Conservation (phyloP, 2,113 vertebrate genomes). For the Burhinus bistriatus region DNA sequence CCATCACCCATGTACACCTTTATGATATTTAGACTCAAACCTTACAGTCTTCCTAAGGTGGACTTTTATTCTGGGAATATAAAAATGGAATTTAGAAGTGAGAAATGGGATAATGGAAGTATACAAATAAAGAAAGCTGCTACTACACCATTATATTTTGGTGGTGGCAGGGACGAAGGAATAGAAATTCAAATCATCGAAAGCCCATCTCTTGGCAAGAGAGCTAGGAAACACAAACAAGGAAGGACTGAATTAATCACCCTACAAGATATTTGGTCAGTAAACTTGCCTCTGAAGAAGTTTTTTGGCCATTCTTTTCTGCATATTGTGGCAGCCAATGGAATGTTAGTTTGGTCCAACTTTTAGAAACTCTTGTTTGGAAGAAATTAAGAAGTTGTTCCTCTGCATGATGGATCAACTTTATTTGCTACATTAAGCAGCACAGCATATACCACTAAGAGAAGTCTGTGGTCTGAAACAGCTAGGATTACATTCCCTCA, state of each 20-base stretch:
- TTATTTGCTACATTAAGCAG: not conserved
- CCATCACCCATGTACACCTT: not conserved
- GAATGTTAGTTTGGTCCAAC: not conserved
- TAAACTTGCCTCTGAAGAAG: not conserved
- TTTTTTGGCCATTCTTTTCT: not conserved
- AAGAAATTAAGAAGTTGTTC: not conserved
- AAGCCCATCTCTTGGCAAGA: not conserved
- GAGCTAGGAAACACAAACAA: not conserved
- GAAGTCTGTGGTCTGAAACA: not conserved
- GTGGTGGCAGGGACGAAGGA: not conserved
- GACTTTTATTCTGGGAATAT: not conserved
- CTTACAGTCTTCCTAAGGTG: not conserved
- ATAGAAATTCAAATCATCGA: not conserved
- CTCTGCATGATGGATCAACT: fast-evolving
- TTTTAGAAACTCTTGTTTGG: not conserved
- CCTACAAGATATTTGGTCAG: not conserved
- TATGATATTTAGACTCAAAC: not conserved
- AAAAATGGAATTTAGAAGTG: not conserved
- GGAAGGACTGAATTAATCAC: not conserved
- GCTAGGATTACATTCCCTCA: not conserved
- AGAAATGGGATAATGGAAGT: not conserved
- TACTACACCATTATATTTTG: not conserved
- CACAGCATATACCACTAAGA: not conserved
- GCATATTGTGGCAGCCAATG: not conserved
- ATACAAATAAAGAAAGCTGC: not conserved